Base-by-base conservation (phyloP, 2,797 vertebrate species). In the Halcyon chelicuti region DNA sequence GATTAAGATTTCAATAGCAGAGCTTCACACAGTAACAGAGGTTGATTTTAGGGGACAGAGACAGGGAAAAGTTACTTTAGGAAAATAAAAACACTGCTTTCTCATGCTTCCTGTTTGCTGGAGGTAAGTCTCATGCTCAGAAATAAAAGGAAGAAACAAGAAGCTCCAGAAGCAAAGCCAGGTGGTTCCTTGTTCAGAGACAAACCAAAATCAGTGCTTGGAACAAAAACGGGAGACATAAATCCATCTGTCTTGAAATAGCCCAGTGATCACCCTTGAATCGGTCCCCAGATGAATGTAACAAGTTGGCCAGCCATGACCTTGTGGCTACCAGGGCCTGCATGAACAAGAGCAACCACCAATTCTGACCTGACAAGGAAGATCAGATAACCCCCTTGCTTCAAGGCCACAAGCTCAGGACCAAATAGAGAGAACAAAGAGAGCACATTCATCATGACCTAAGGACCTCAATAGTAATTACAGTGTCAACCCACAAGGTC, bases 341-440 rank as follows among this genome's bases (percentile, higher is more conserved):
- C 18, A 39, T 0, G 4, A 63, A n/a, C 0, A 2, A 35, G 39
- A 63, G 12, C 44, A 31, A 20, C 25, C 28, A 17, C 21, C 58
- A n/a, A 4, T 25, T 39, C 72, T 20, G 33, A 47, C 25, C 47
- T 13, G 17, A 13, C 14, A 55, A 31, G 0, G 1, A 33, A 33
- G n/a, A 26, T 12, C 33, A 42, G 46, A 15, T 26, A 4, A 78
- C 7, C 9, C 20, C 37, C 7, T 51, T n/a, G 37, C 31, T 19
- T 60, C 28, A 14, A 31, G 46, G 9, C 44, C 63, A 11, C 2
- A 6, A 54, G 44, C 35, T 37, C 23, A 51, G 66, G 65, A 28
- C 29, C 57, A 47, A 47, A 40, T n/a, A 54, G 23, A 49, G 42
- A 42, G 17, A 61, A 54, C 28, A 51, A 14, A 13, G 29, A 6